These are phyloP conservation scores for Lophius piscatorius DNA, from an alignment of 2,113 vertebrate species.

Conservation along the genomic window DNA sequence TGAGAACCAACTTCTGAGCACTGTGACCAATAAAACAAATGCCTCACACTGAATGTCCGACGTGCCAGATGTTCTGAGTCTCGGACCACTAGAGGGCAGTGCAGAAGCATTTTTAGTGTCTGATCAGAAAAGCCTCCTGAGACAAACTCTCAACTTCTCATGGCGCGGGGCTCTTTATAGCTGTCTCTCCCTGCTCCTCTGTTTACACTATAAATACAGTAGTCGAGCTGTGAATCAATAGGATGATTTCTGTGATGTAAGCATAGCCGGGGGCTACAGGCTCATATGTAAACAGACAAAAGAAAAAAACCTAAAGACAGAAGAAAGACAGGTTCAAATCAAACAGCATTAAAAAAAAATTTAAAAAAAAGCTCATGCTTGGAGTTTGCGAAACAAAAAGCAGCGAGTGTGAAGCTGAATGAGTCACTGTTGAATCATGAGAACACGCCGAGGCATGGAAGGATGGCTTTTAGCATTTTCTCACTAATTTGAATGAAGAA, in stretches of 20 bases:
- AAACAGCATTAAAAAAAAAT: no score
- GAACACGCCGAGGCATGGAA: conserved; percentile 1
- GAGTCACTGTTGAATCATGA: conserved; percentile 38
- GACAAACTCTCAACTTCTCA: no score
- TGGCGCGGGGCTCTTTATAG: background rate
- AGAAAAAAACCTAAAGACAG: conserved; percentile 1
- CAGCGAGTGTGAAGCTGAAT: conserved; percentile 21
- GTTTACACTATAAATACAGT: conserved; percentile 49
- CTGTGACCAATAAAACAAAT: conserved; percentile 63
- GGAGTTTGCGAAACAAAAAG: conserved; percentile 48
- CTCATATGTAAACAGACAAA: conserved; percentile 41
- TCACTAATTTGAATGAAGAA: background rate
- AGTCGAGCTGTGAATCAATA: conserved; percentile 22
- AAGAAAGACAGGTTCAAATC: conserved; percentile 26
- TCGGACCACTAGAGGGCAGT: conserved; percentile 56
- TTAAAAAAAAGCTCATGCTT: conserved; percentile 5
- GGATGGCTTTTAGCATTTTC: background rate
- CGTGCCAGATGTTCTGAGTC: background rate
- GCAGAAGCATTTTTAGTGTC: background rate
- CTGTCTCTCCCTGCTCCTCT: conserved; percentile 24
- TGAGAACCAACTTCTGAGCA: conserved; percentile 58
- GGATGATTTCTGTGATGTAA: conserved; percentile 25
- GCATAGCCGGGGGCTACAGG: conserved; percentile 15
- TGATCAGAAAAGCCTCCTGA: background rate
- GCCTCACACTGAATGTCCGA: conserved; percentile 26